Evolutionary conservation across 1,140 invertebrate species (phyloP).

Genomic region (Myzus persicae): DNA sequence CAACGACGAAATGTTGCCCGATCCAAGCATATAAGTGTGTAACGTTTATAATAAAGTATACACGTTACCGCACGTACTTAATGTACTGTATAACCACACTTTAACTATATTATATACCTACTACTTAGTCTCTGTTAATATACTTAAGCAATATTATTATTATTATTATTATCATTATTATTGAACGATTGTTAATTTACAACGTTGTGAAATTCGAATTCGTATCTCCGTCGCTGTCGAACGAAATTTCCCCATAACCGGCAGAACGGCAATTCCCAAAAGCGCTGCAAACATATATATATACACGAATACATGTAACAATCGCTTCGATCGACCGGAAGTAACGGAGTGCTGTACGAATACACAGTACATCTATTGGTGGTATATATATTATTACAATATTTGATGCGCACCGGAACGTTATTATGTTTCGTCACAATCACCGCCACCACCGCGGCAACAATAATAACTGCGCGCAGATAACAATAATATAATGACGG

Average conservation of each 20-base stretch:
- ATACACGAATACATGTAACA: background rate
- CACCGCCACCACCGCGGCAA: background rate
- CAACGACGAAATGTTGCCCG: too few species aligned
- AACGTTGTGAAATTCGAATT: background rate
- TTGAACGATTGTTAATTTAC: background rate
- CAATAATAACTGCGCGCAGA: background rate
- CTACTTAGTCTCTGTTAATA: too few species aligned
- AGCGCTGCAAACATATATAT: background rate
- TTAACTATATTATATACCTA: too few species aligned
- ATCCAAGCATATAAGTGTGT: too few species aligned
- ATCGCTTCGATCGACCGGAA: background rate
- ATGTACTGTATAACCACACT: too few species aligned
- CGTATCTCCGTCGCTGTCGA: background rate
- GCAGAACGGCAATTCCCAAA: background rate
- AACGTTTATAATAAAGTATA: too few species aligned
- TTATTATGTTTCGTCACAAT: constrained; percentile 1
- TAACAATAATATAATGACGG: background rate
- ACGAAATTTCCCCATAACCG: background rate
- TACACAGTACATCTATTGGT: background rate
- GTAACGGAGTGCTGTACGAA: background rate
- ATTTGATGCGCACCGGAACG: constrained; percentile 1
- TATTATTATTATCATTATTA: background rate
- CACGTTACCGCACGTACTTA: too few species aligned
- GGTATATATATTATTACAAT: background rate
- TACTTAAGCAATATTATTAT: too few species aligned